phyloP scores from a whole-genome alignment of 2,113 vertebrate species.

The Hippocampus comes region DNA sequence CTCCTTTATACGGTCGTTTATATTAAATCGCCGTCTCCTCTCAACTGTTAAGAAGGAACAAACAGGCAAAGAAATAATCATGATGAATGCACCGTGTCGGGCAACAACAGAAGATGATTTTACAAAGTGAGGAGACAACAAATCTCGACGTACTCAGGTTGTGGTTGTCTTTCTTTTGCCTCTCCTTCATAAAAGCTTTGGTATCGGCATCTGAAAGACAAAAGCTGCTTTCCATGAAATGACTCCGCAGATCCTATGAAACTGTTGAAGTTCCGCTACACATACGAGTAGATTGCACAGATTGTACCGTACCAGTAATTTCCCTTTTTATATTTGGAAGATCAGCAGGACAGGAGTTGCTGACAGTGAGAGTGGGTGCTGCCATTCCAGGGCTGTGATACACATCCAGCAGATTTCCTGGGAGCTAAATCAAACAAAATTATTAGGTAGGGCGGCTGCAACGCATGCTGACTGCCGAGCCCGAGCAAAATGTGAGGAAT shows the following conservation, averaged over 20 bases:
- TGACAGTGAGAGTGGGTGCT: slow-evolving; percentile 75
- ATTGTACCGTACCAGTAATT: slow-evolving; percentile 70
- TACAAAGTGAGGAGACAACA: not conserved
- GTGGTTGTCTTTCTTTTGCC: slow-evolving; percentile 94
- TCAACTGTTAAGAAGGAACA: slow-evolving; percentile 72
- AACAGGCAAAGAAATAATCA: not conserved
- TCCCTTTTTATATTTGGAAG: slow-evolving; percentile 85
- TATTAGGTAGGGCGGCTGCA: not conserved
- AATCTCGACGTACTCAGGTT: slow-evolving; percentile 81
- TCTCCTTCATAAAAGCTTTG: slow-evolving; percentile 78
- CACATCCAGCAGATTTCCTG: slow-evolving; percentile 82
- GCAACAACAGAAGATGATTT: not conserved
- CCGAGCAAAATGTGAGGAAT: not conserved
- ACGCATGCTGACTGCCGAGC: not conserved
- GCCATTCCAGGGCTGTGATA: slow-evolving; percentile 77
- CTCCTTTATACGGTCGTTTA: slow-evolving; percentile 92
- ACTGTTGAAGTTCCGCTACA: not conserved
- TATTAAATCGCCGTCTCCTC: slow-evolving; percentile 88
- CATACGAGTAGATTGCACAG: not conserved
- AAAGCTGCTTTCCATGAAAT: not conserved
- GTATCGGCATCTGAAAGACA: slow-evolving; percentile 60
- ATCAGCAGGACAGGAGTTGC: slow-evolving; percentile 89
- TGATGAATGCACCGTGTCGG: not conserved
- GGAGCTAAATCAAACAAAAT: slow-evolving; percentile 60
- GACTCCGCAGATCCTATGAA: not conserved